Evolutionary conservation across 2,113 vertebrate species (phyloP), one percentile per base, ranked within the genome.

Genomic region (Boulengeromyrus knoepffleri): DNA sequence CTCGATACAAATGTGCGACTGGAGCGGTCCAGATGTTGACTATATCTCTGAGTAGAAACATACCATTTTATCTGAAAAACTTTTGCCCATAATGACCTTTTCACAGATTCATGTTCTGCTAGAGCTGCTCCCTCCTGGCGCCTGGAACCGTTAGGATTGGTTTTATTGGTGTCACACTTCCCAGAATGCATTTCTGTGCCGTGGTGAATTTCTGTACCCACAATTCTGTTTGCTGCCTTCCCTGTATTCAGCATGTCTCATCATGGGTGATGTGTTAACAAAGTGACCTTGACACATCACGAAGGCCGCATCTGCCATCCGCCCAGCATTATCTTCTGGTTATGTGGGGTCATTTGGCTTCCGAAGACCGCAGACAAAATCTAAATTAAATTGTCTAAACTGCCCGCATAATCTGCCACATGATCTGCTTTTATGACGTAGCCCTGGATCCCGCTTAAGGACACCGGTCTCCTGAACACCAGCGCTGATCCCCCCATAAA

Each of bases 331-430:
- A 80, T 39, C 74, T 39, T 42, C 74, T 80, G 5, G 74, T 42
- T 80, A 42, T 80, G 74, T 80, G 74, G 31, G 74, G 74, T 80
- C 74, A 80, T 80, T 80, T 5, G 31, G 36, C 74, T 80, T 80
- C 74, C 6, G 6, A 80, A 80, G 36, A 42, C 74, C 74, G 10
- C 36, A 19, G 31, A 80, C 31, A 80, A 80, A 39, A 80, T 80
- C 74, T 39, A 80, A 80, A 80, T 80, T 80, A 80, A 42, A 80
- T 70, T 70, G 62, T 80, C 74, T 80, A 42, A 80, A 80, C 36
- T 80, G 74, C 15, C 31, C 0, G 36, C 74, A 80, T 80, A 39
- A 80, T 39, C 31, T 42, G 31, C 13, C 74, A 80, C 36, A 42
- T 80, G 36, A 80, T 80, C 12, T 39, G 36, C 74, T 27, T 80